Base-by-base conservation (phyloP, 2,797 vertebrate species). In the Picus viridis region DNA sequence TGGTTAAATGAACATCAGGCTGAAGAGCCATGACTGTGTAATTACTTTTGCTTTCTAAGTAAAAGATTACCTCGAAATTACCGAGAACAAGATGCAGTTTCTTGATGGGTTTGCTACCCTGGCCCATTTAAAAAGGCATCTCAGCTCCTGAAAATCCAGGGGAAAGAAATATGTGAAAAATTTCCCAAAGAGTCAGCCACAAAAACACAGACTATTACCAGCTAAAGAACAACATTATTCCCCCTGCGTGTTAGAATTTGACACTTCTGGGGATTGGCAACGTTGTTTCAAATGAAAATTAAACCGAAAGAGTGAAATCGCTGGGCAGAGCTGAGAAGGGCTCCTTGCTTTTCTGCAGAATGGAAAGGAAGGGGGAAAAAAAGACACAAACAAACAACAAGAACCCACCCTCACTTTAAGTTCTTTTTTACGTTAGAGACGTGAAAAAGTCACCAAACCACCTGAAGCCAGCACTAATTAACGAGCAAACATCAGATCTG, bases 221-320 rank as follows among this genome's bases (percentile, higher is more conserved):
- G 74, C 83, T 89, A 93, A 95, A 97, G 97, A 85, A 16, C 94
- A 96, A 89, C 67, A 77, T 83, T 78, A 96, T 95, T 95, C 86
- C 34, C 92, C 59, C 65, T 77, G 84, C 64, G 58, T 94, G 87
- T 91, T 96, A 96, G 92, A 94, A 96, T 96, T 96, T 91, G 91
- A 95, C 93, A 94, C 79, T 95, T 96, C 78, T 96, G 92, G 94
- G 76, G 53, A 84, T 76, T 81, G 88, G 83, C 85, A 84, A 57
- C 41, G 12, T 16, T 43, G 41, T 43, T 43, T 43, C 15, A 81
- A 79, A 78, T 93, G 81, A 75, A 81, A 92, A 84, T 87, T 92
- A 91, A 94, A 94, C 94, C 85, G 41, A 43, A 43, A 43, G 7
- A 43, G 41, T 73, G 90, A 94, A 95, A 86, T 84, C 80, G 56